These are phyloP conservation scores for Papilio dardanus DNA, from an alignment of 1,140 invertebrate genomes.

Conservation along the genomic window DNA sequence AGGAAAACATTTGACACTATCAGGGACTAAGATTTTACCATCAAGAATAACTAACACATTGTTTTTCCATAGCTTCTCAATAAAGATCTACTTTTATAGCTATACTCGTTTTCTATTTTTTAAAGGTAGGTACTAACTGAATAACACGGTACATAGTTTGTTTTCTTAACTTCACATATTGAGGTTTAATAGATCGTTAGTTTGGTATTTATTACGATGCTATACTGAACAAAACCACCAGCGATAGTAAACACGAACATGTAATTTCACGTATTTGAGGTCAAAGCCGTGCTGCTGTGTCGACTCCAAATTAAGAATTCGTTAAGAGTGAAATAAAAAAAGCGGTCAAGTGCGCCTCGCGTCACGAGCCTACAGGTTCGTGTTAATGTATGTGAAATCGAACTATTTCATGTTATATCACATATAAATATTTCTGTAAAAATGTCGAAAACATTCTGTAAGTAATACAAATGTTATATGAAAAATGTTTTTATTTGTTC, in stretches of 20 bases:
- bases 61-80: neutral
- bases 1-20: neutral
- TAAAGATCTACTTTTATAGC: neutral
- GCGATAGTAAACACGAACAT: constrained; percentile 26
- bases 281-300: constrained; percentile 29
- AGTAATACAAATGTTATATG: neutral
- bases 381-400: constrained; percentile 8
- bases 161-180: constrained; percentile 11
- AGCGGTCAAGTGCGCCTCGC: constrained; percentile 33
- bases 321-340: constrained; percentile 36
- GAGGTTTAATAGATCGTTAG: constrained; percentile 10
- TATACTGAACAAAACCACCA: constrained; percentile 8
- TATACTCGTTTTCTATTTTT: neutral
- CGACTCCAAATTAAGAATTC: constrained; percentile 35
- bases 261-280: constrained; percentile 32
- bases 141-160: neutral
- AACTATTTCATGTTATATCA: neutral
- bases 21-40: neutral
- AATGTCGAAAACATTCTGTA: neutral
- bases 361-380: constrained; percentile 6
- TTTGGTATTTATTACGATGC: constrained; percentile 1
- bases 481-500: neutral
- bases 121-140: too few relatives aligned
- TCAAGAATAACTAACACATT: neutral
- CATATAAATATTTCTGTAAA: neutral